Evolutionary conservation across 2,888 invertebrate species (phyloP), one percentile per base, ranked within the genome.

Genomic region (Asteroscopus sphinx): DNA sequence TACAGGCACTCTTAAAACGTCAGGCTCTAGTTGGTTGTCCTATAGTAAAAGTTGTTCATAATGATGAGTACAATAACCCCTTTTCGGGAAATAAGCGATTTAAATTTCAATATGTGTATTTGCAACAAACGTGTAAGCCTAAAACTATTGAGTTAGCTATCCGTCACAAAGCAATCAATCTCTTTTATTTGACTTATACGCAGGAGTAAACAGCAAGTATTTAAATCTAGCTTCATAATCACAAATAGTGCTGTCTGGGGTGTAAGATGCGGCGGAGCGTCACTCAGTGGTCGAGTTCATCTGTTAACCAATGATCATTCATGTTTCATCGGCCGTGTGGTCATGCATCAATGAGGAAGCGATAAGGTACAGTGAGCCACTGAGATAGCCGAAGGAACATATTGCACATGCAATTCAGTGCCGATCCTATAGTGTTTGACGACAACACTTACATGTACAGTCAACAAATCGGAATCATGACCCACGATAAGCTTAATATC

Each of bases 291-390:
- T 60, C 39, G 58, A 67, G 56, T 73, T 64, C 68, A 67, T 79
- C 68, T 65, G 73, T 59, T 68, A 58, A 55, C 58, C 74, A 60
- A 56, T 74, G 63, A 66, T 64, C 74, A 72, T 80, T 81, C 82
- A 80, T 85, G 83, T 82, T 81, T 76, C 82, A 81, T 73, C 76
- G 76, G 55, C 73, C 81, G 77, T 75, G 75, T 73, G 65, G 71
- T 72, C 80, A 83, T 79, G 83, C 80, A 73, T 79, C 81, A 83
- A 76, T 79, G 82, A 74, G 80, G 76, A 82, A 70, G 72, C 71
- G 85, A 85, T 85, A 85, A 85, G 76, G 70, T 70, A 62, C 54
- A 61, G 41, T 59, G 68, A 48, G 65, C 63, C 17, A 33, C 55
- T 45, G 56, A 62, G 73, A 80, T 68, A 71, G 64, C 51, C 53